These are phyloP conservation scores for Hycleus phaleratus DNA, from an alignment of 1,140 invertebrate species.

Conservation along the genomic window DNA sequence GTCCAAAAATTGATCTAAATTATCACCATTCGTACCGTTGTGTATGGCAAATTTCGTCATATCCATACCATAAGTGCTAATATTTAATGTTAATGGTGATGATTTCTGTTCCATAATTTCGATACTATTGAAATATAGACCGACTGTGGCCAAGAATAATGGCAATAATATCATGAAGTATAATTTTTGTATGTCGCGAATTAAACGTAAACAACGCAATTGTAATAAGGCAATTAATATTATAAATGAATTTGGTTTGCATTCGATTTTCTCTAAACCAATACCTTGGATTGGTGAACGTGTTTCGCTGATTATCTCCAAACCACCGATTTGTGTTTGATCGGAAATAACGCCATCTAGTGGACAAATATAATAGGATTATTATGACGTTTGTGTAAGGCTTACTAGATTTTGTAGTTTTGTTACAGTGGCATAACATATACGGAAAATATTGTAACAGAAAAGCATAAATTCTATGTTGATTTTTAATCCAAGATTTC, in stretches of 20 bases:
- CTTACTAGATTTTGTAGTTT: background rate
- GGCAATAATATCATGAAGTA: conserved; percentile 55
- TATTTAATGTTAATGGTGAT: conserved; percentile 52
- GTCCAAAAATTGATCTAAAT: conserved; percentile 40
- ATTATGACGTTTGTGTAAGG: too few species aligned
- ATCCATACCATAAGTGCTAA: conserved; percentile 43
- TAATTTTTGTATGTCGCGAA: conserved; percentile 50
- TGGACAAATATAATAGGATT: background rate
- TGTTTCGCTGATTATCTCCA: conserved; percentile 34
- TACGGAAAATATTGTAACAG: too few species aligned
- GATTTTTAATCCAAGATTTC: too few species aligned
- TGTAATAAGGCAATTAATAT: conserved; percentile 48
- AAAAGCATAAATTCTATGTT: too few species aligned
- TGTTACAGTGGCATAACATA: too few species aligned
- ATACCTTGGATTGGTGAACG: conserved; percentile 39
- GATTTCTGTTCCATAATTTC: conserved; percentile 54
- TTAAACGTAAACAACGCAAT: conserved; percentile 47
- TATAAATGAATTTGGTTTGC: conserved; percentile 45
- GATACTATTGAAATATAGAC: conserved; percentile 59
- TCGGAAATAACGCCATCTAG: conserved; percentile 16
- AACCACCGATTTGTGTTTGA: conserved; percentile 24
- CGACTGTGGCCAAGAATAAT: conserved; percentile 56
- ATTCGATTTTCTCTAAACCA: conserved; percentile 48
- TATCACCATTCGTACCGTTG: conserved; percentile 36
- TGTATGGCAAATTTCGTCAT: conserved; percentile 45